phyloP scores from a whole-genome alignment of 2,888 invertebrate genomes.

The Synanthedon vespiformis region DNA sequence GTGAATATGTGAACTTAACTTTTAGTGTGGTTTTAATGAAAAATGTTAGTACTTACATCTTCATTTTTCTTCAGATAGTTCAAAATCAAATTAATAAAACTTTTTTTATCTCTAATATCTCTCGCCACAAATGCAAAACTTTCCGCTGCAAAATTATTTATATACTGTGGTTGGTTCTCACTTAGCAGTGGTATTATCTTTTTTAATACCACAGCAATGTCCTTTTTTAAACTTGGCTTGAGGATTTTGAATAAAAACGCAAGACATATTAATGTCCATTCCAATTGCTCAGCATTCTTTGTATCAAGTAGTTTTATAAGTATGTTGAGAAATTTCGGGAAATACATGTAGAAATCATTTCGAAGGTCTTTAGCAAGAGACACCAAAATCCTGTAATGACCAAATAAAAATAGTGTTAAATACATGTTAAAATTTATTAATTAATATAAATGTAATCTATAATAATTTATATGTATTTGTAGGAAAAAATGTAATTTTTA shows the following conservation, averaged over 20 bases:
- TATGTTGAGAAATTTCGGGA: slow-evolving; percentile 79
- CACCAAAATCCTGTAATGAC: slow-evolving; percentile 77
- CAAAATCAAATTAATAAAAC: slow-evolving; percentile 78
- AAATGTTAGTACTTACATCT: slow-evolving; percentile 67
- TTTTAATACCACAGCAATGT: slow-evolving; percentile 79
- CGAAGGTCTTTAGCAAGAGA: slow-evolving; percentile 89
- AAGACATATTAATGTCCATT: slow-evolving; percentile 86
- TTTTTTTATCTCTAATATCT: slow-evolving; percentile 84
- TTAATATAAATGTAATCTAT: too few species aligned
- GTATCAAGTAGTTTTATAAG: slow-evolving; percentile 79
- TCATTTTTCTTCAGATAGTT: slow-evolving; percentile 74
- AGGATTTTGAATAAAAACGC: slow-evolving; percentile 92
- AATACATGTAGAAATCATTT: slow-evolving; percentile 89
- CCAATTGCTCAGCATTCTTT: slow-evolving; percentile 86
- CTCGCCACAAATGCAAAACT: slow-evolving; percentile 95
- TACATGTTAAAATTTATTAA: too few species aligned
- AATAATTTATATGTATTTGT: too few species aligned
- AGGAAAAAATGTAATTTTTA: too few species aligned
- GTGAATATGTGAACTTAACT: too few species aligned
- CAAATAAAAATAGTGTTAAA: slow-evolving; percentile 2
- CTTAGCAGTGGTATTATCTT: slow-evolving; percentile 81
- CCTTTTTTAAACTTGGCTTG: slow-evolving; percentile 84
- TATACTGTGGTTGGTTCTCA: slow-evolving; percentile 82
- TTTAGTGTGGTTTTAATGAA: too few species aligned
- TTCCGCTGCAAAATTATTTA: slow-evolving; percentile 94